phyloP scores from a whole-genome alignment of 2,113 vertebrate genomes.

The Catharus fuscescens region DNA sequence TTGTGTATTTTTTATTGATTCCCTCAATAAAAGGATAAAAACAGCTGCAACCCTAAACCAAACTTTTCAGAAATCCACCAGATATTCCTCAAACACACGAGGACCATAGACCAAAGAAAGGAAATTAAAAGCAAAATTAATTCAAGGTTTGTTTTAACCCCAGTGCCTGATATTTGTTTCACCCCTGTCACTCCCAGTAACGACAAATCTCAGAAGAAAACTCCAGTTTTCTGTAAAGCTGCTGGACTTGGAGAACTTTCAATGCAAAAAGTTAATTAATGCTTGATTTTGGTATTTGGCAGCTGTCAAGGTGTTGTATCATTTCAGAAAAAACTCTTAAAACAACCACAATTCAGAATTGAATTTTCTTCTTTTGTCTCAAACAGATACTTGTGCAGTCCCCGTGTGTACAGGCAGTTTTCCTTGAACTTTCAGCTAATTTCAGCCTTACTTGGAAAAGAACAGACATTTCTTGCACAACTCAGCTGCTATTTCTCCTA shows the following conservation, averaged over 20 bases:
- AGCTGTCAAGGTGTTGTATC: fast-evolving
- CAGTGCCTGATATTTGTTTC: background rate
- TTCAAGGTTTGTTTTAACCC: background rate
- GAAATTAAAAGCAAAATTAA: background rate
- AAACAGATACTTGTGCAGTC: background rate
- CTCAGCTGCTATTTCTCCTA: background rate
- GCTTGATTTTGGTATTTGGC: background rate
- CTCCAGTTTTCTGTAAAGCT: background rate
- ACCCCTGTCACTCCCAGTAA: background rate
- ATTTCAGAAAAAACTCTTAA: background rate
- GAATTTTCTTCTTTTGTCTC: background rate
- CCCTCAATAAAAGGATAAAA: background rate
- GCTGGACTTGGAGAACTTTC: background rate
- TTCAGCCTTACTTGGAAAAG: background rate
- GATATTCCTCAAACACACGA: background rate
- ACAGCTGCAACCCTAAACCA: background rate
- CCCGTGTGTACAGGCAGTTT: fast-evolving
- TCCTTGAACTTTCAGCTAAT: background rate
- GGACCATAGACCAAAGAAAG: background rate
- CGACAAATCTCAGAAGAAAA: background rate
- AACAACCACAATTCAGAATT: background rate
- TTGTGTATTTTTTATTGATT: background rate
- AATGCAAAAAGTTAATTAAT: background rate
- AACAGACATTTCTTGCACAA: background rate
- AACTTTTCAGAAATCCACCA: background rate